A percentile compares a stretch with the other conserved stretches of the same genome.
These are phyloP conservation scores for Cyprinus carpio DNA, from an alignment of 2,113 vertebrate genomes.

Conservation along the genomic window DNA sequence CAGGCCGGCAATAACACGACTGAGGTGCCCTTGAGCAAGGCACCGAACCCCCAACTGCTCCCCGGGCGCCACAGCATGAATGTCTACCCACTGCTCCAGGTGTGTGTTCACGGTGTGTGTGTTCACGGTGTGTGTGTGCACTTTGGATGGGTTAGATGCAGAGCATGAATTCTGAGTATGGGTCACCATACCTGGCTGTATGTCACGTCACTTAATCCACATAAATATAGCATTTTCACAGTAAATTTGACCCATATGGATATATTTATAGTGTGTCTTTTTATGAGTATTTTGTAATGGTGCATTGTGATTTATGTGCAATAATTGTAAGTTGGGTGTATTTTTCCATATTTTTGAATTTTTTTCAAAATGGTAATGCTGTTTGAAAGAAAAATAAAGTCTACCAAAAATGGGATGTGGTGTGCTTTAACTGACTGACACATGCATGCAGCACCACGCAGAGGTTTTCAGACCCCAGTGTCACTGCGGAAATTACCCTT, in stretches of 20 bases:
- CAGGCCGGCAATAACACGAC: too few relatives aligned
- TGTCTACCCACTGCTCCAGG: too few relatives aligned
- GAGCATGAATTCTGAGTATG: too few relatives aligned
- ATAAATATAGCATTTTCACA: background rate
- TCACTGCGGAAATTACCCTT: background rate
- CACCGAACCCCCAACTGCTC: too few relatives aligned
- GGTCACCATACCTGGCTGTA: too few relatives aligned
- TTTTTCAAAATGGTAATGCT: background rate
- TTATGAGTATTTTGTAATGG: background rate
- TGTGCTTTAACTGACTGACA: background rate
- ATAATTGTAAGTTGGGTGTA: background rate
- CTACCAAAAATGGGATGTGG: background rate
- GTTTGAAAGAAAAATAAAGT: background rate
- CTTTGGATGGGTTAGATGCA: too few relatives aligned
- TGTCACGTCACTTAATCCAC: too few relatives aligned
- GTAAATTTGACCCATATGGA: background rate
- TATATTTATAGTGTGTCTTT: background rate
- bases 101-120: too few relatives aligned
- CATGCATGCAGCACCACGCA: background rate
- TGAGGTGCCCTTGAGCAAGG: too few relatives aligned
- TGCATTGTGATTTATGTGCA: conserved; percentile 8
- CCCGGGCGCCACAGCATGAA: too few relatives aligned
- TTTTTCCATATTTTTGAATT: conserved; percentile 36
- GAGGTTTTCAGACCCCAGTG: background rate
- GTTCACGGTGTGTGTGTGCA: too few relatives aligned